Percentiles rank a stretch among this genome's conserved stretches.
Evolutionary conservation across 2,113 vertebrate species (phyloP).

Genomic region (Illadopsis cleaveri): DNA sequence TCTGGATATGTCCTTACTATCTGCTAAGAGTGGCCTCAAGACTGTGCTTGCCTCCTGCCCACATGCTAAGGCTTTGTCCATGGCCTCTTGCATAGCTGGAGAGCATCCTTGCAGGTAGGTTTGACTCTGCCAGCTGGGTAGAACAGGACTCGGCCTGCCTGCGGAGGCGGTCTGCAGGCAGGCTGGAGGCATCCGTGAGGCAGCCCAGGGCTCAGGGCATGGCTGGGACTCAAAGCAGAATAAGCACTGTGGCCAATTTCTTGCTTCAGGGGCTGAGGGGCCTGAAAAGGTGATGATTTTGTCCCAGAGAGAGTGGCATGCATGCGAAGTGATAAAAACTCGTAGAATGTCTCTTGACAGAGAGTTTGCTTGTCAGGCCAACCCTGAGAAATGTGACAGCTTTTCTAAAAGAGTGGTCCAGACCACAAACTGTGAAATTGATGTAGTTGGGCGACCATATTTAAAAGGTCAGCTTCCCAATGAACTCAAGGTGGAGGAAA

Average conservation of each 20-base stretch:
- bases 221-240: not conserved
- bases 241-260: not conserved
- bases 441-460: not conserved
- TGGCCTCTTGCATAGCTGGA: slow-evolving; percentile 11
- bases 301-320: not conserved
- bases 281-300: not conserved
- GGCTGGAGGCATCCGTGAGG: not conserved
- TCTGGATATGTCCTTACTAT: not conserved
- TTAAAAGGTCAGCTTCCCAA: not conserved
- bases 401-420: not conserved
- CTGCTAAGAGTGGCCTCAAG: not conserved
- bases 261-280: not conserved
- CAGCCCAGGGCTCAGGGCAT: not conserved
- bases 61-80: not conserved
- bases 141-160: not conserved
- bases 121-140: not conserved
- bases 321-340: not conserved
- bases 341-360: not conserved
- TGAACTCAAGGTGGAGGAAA: not conserved
- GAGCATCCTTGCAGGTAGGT: not conserved
- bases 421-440: not conserved
- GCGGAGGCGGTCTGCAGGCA: accelerated
- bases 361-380: not conserved
- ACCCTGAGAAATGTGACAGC: not conserved
- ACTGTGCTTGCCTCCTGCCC: not conserved